A percentile compares a stretch with the other conserved stretches of the same genome.
Evolutionary conservation across 2,888 invertebrate species (phyloP).

Genomic region (Sphecodes monilicornis): DNA sequence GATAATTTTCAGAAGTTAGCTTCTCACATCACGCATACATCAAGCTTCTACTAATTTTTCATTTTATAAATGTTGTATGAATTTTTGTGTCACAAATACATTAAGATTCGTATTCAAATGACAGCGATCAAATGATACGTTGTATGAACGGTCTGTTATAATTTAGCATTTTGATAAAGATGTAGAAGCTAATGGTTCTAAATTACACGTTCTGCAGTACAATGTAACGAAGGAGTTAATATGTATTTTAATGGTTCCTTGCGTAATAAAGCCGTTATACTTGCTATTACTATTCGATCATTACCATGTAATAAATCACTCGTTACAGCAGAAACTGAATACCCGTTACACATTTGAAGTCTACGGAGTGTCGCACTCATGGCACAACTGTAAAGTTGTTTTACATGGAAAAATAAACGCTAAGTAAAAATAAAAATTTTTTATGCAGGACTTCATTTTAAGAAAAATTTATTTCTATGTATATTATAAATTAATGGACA

Average conservation of each 20-base stretch:
- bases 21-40: no score
- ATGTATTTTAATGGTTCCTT: constrained; percentile 1
- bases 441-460: no score
- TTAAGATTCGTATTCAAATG: no score
- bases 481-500: no score
- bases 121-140: constrained; percentile 1
- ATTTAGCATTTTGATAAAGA: not conserved
- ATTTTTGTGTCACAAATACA: no score
- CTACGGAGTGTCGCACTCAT: not conserved
- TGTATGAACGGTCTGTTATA: not conserved
- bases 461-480: not conserved
- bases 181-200: not conserved
- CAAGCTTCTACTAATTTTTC: no score
- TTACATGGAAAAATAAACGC: no score
- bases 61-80: no score
- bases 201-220: not conserved
- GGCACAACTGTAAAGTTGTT: not conserved
- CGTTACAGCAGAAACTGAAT: not conserved
- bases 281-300: not conserved
- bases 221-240: not conserved
- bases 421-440: no score
- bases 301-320: constrained; percentile 2
- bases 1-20: no score
- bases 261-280: not conserved
- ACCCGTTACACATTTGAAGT: not conserved